Evolutionary conservation across 2,797 vertebrate species (phyloP).

Genomic region (Propithecus perrieri): DNA sequence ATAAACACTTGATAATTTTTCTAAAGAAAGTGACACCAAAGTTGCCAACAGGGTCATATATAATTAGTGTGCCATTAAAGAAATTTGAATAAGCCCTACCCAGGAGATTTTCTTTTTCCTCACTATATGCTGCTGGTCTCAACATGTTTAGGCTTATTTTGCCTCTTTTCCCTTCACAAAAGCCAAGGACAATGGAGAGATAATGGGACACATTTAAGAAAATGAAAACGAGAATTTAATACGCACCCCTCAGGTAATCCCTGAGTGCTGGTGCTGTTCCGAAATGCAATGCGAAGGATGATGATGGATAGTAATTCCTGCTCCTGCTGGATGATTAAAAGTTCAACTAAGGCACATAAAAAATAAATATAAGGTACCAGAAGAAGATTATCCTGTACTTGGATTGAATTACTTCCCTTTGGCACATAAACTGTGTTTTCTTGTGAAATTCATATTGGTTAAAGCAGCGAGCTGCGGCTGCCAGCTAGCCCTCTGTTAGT

Average conservation of each 20-base stretch:
- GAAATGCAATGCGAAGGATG: neutral
- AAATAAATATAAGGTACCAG: constrained; percentile 12
- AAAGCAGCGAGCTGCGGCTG: neutral
- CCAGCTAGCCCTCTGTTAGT: neutral
- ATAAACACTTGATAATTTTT: constrained; percentile 30
- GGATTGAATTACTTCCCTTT: constrained; percentile 16
- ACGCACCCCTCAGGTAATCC: neutral
- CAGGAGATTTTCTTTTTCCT: neutral
- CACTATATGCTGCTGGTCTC: constrained; percentile 15
- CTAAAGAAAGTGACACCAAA: neutral
- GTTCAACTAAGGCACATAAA: neutral
- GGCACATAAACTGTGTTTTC: neutral
- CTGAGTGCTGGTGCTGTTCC: neutral
- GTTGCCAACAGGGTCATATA: neutral
- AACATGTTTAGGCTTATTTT: neutral
- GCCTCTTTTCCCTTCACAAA: neutral
- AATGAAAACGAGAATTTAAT: constrained; percentile 24
- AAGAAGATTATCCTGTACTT: neutral
- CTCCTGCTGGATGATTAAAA: neutral
- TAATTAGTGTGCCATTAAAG: neutral
- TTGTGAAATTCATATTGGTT: constrained; percentile 19
- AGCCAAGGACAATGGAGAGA: neutral
- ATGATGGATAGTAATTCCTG: constrained; percentile 23
- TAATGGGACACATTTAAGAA: neutral
- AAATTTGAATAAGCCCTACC: neutral